phyloP scores from a whole-genome alignment of 64 coral and sea anemone species.

The Orbicella faveolata region DNA sequence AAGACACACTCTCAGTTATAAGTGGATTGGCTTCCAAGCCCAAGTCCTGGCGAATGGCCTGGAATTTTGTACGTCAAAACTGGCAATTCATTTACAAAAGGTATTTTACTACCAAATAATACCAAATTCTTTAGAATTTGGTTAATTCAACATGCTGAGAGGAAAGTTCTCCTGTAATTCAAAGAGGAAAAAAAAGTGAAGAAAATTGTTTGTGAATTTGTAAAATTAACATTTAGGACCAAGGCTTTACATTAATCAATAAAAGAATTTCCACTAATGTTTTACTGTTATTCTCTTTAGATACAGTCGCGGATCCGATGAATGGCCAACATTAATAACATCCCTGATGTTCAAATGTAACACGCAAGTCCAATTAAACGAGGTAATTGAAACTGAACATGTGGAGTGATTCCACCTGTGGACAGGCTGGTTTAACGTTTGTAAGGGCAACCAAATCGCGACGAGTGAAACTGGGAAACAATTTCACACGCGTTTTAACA shows the following conservation, averaged over 20 bases:
- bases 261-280: background rate
- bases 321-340: background rate
- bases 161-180: no score
- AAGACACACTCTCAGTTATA: constrained; percentile 70
- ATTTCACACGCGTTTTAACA: no score
- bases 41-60: constrained; percentile 32
- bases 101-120: background rate
- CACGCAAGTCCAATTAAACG: background rate
- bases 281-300: background rate
- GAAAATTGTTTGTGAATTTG: background rate
- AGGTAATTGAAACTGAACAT: background rate
- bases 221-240: no score
- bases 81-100: constrained; percentile 41
- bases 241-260: no score
- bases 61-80: constrained; percentile 58
- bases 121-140: no score
- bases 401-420: no score
- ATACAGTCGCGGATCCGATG: background rate
- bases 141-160: no score
- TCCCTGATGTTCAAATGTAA: constrained; percentile 22
- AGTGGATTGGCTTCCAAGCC: constrained; percentile 56
- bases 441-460: no score
- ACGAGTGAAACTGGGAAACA: no score
- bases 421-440: no score
- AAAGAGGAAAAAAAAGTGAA: background rate